phyloP scores from a whole-genome alignment of 2,797 vertebrate genomes.

The Champsocephalus esox region DNA sequence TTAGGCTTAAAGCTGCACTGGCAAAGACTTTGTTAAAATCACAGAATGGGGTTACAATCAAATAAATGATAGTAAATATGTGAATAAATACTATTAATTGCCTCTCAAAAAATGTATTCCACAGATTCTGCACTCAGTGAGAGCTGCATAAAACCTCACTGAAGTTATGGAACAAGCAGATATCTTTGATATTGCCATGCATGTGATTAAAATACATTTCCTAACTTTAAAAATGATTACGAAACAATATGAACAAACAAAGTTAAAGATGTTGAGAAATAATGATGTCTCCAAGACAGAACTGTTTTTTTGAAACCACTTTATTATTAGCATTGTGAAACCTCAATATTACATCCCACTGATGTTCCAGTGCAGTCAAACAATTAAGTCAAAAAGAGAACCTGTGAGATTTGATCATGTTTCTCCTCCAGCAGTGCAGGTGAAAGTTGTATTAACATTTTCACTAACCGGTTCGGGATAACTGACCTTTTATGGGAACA shows the following conservation, averaged over 20 bases:
- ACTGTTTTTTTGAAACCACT: neutral
- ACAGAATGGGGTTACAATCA: neutral
- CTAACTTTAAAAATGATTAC: neutral
- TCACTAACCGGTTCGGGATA: constrained; percentile 13
- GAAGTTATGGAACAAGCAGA: neutral
- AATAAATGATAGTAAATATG: neutral
- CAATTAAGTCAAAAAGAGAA: neutral
- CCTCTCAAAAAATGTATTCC: neutral
- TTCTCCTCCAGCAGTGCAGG: constrained; percentile 1
- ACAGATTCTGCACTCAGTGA: neutral
- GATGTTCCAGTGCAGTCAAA: constrained; percentile 35
- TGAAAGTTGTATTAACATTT: constrained; percentile 6
- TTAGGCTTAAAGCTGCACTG: constrained; percentile 56
- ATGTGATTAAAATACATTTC: neutral
- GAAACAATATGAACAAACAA: neutral
- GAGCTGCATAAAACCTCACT: neutral
- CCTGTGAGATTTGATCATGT: neutral
- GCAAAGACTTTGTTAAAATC: neutral
- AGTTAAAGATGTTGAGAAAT: neutral
- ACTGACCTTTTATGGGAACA: constrained; percentile 12
- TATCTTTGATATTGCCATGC: neutral
- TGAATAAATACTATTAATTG: neutral
- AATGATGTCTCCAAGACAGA: neutral
- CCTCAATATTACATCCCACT: neutral
- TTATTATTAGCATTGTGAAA: neutral